Percentiles rank a stretch among this genome's conserved stretches.
Conservation (phyloP, 2,888 invertebrate genomes). For the Eristalinus sepulchralis region DNA sequence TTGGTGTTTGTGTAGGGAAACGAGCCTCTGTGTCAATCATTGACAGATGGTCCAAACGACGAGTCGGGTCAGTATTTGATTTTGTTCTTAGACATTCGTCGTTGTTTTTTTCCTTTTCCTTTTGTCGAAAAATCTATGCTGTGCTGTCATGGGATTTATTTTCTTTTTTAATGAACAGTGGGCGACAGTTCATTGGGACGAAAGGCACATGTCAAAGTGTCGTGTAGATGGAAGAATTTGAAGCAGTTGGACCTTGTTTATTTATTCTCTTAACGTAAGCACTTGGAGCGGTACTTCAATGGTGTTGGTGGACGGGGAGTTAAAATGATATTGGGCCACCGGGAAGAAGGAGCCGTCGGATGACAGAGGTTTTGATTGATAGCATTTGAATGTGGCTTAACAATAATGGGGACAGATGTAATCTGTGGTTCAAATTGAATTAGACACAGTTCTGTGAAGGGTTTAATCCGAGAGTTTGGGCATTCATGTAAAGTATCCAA, state of each 20-base stretch:
- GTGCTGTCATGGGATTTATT: not conserved
- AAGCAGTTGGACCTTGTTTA: not conserved
- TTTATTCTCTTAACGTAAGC: not conserved
- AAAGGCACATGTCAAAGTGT: not conserved
- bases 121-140: not conserved
- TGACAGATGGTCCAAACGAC: not conserved
- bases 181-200: not conserved
- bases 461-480: too few species aligned
- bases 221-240: not conserved
- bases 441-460: too few species aligned
- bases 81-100: not conserved
- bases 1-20: not conserved
- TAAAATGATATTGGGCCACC: not conserved
- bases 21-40: not conserved
- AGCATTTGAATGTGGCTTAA: not conserved
- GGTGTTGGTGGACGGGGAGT: not conserved
- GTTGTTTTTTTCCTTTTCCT: not conserved
- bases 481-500: too few species aligned
- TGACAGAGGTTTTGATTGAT: not conserved
- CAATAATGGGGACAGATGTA: not conserved
- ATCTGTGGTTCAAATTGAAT: too few species aligned
- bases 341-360: too few species aligned
- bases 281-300: not conserved
- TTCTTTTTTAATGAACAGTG: not conserved
- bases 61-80: not conserved